Evolutionary conservation across 2,113 vertebrate species (phyloP).

Genomic region (Anthoscopus minutus): DNA sequence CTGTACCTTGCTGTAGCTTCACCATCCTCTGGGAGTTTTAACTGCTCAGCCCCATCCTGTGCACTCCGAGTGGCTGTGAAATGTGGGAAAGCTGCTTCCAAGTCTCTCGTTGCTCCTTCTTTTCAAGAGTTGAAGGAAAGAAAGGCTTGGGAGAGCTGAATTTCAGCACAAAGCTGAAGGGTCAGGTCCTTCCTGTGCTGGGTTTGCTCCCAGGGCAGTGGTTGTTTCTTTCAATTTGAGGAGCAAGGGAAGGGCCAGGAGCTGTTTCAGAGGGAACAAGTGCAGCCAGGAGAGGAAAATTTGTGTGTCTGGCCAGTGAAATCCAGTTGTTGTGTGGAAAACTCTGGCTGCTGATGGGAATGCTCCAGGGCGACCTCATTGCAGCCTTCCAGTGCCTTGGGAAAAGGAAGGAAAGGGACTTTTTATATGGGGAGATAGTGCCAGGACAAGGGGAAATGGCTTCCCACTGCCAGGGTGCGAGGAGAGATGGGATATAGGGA

Average conservation of each 20-base stretch:
- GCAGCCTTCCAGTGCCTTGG: background rate
- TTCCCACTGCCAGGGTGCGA: background rate
- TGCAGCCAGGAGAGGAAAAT: background rate
- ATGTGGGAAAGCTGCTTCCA: background rate
- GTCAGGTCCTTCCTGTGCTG: background rate
- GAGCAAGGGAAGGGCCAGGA: background rate
- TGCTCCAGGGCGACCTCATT: background rate
- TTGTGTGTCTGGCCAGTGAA: background rate
- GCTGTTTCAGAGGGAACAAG: background rate
- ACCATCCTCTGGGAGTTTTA: background rate
- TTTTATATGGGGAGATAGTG: background rate
- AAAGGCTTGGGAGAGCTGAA: background rate
- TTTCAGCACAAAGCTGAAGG: background rate
- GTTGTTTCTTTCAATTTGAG: background rate
- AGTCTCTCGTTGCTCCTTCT: background rate
- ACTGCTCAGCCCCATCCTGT: background rate
- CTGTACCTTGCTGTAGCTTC: background rate
- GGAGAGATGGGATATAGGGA: accelerated
- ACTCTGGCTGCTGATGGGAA: background rate
- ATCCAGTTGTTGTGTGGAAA: background rate
- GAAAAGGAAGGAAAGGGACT: background rate
- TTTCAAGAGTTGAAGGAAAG: background rate
- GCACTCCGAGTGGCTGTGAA: background rate
- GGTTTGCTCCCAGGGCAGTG: background rate
- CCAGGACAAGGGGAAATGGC: background rate